phyloP scores from a whole-genome alignment of 1,140 invertebrate genomes.

The Latrodectus geometricus region DNA sequence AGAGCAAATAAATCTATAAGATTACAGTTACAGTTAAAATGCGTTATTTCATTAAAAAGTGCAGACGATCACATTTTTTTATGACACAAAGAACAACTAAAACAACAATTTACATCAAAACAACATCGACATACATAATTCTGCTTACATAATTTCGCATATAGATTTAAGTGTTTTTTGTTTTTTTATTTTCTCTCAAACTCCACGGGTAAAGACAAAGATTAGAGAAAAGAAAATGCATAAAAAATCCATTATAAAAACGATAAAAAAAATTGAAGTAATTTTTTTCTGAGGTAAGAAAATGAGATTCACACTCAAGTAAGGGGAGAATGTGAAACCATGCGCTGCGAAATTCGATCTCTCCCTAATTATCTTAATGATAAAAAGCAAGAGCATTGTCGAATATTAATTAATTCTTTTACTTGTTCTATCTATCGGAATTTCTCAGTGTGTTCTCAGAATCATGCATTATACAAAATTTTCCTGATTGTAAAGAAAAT shows the following conservation, averaged over 20 bases:
- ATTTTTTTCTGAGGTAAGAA: neutral
- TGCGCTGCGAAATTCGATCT: slow-evolving; percentile 45
- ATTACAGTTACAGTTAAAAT: slow-evolving; percentile 42
- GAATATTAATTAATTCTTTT: slow-evolving; percentile 51
- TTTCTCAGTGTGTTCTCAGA: slow-evolving; percentile 29
- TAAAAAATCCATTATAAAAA: slow-evolving; percentile 51
- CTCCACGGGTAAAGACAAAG: slow-evolving; percentile 2
- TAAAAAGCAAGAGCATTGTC: slow-evolving; percentile 42
- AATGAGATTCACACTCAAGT: neutral
- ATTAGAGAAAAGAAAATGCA: slow-evolving; percentile 24
- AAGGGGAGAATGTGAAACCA: slow-evolving; percentile 24
- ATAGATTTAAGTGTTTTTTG: neutral
- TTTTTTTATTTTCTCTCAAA: slow-evolving; percentile 21
- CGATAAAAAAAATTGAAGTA: neutral
- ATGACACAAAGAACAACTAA: slow-evolving; percentile 36
- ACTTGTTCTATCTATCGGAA: slow-evolving; percentile 23
- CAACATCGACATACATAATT: slow-evolving; percentile 36
- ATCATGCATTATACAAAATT: slow-evolving; percentile 33
- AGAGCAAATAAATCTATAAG: slow-evolving; percentile 1
- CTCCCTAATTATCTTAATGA: slow-evolving; percentile 57
- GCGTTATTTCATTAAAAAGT: slow-evolving; percentile 45
- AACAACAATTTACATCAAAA: slow-evolving; percentile 60
- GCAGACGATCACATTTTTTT: slow-evolving; percentile 44
- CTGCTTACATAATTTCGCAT: slow-evolving; percentile 44
- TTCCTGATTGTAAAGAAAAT: neutral